Evolutionary conservation across 2,797 vertebrate species (phyloP).

Genomic region (Sebastes iracundus): DNA sequence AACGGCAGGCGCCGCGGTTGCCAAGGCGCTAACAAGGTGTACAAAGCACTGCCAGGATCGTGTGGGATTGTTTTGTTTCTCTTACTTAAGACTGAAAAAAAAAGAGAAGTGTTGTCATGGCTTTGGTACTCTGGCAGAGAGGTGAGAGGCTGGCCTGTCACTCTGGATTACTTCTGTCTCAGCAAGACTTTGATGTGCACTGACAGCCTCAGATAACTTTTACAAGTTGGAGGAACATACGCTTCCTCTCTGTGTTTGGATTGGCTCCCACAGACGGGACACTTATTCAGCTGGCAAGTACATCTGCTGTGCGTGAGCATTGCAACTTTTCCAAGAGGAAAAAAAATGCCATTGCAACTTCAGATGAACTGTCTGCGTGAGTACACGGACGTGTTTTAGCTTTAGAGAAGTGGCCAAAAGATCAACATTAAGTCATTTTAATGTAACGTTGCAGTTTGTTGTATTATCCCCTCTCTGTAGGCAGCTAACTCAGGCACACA

Average conservation of each 20-base stretch:
- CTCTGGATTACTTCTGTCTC: constrained; percentile 74
- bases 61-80: constrained; percentile 70
- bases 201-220: constrained; percentile 69
- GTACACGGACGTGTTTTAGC: background rate
- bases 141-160: constrained; percentile 69
- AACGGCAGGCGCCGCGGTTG: constrained; percentile 8
- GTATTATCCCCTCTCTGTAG: background rate
- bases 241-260: constrained; percentile 67
- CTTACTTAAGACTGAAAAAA: constrained; percentile 34
- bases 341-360: background rate
- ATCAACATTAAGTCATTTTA: background rate
- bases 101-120: constrained; percentile 55
- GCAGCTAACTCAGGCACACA: background rate
- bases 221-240: constrained; percentile 54
- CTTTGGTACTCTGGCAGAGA: constrained; percentile 48
- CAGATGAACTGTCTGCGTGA: background rate
- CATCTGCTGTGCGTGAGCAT: background rate
- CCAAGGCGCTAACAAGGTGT: constrained; percentile 32
- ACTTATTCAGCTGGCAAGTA: background rate
- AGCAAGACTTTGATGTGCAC: constrained; percentile 66
- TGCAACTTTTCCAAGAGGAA: constrained; percentile 7
- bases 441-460: background rate
- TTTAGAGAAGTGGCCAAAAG: background rate
- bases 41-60: constrained; percentile 15
- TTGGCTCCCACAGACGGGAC: constrained; percentile 45